These are phyloP conservation scores for Microctonus aethiopoides DNA, from an alignment of 2,888 invertebrate species.

Conservation along the genomic window DNA sequence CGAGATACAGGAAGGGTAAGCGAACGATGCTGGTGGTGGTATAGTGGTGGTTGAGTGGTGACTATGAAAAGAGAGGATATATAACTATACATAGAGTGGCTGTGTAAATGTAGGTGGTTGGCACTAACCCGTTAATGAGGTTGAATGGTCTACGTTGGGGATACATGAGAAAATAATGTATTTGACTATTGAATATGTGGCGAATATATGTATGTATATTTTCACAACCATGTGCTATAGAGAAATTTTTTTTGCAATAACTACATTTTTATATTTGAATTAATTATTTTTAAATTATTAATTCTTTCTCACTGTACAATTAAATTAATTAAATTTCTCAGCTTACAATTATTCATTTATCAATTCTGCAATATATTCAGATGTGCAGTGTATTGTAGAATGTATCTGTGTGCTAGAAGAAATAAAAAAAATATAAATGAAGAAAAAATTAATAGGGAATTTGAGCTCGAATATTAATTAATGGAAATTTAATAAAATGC, in stretches of 20 bases:
- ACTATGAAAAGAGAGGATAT: slow-evolving; percentile 7
- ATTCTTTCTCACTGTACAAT: neutral
- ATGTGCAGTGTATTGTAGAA: too few species aligned
- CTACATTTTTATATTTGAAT: neutral
- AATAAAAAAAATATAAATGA: slow-evolving; percentile 1
- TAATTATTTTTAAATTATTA: neutral
- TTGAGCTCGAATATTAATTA: slow-evolving; percentile 21
- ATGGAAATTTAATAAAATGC: slow-evolving; percentile 22
- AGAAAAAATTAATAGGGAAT: slow-evolving; percentile 15
- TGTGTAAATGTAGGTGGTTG: neutral
- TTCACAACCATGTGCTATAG: neutral
- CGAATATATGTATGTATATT: neutral
- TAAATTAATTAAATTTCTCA: neutral
- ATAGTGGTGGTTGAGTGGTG: slow-evolving; percentile 10
- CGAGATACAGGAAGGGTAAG: slow-evolving; percentile 43
- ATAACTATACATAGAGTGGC: slow-evolving; percentile 8
- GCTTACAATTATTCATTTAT: slow-evolving; percentile 23
- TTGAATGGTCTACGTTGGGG: neutral
- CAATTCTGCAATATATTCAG: neutral
- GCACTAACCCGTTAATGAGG: neutral
- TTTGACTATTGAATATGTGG: neutral
- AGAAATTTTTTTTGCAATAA: neutral
- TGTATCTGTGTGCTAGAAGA: too few species aligned
- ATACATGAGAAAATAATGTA: neutral
- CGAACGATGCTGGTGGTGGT: too few species aligned